Percentiles rank a stretch among this genome's conserved stretches.
These are phyloP conservation scores for Ptychoptera albimana DNA, from an alignment of 2,888 invertebrate genomes.

Conservation along the genomic window DNA sequence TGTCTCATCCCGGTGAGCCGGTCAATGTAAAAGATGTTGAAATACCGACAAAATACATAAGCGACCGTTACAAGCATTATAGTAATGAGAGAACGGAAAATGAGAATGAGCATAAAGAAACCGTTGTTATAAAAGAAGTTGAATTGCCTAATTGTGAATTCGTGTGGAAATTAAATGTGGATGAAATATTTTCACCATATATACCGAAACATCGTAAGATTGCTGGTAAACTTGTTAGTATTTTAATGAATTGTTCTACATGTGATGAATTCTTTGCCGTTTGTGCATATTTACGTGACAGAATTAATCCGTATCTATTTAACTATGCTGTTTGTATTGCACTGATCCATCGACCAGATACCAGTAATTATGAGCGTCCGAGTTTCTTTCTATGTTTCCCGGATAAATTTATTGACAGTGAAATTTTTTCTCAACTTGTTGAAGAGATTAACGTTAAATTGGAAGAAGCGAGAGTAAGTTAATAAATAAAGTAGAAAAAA, in stretches of 20 bases:
- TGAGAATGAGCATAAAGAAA: background rate
- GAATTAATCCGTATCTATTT: conserved; percentile 56
- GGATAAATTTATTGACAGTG: conserved; percentile 56
- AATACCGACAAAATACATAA: too few relatives aligned
- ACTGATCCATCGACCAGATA: conserved; percentile 34
- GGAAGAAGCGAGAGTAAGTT: conserved; percentile 22
- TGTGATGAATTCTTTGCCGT: conserved; percentile 47
- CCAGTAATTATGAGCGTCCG: conserved; percentile 38
- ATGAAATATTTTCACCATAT: conserved; percentile 44
- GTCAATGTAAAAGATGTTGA: too few relatives aligned
- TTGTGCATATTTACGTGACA: conserved; percentile 44
- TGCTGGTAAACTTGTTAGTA: conserved; percentile 47
- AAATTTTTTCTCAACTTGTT: conserved; percentile 44
- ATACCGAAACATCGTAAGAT: conserved; percentile 48
- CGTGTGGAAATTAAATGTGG: background rate
- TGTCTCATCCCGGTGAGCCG: too few relatives aligned
- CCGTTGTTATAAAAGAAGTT: conserved; percentile 13
- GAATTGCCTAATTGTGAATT: conserved; percentile 19
- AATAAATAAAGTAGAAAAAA: too few relatives aligned
- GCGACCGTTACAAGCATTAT: background rate
- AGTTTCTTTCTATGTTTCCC: conserved; percentile 57
- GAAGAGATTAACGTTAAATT: conserved; percentile 45
- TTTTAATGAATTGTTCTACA: conserved; percentile 41
- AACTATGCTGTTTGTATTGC: conserved; percentile 57
- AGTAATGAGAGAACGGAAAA: background rate